A percentile compares a stretch with the other conserved stretches of the same genome.
Conservation (phyloP, 2,797 vertebrate species). For the Mionectes olivaceus region DNA sequence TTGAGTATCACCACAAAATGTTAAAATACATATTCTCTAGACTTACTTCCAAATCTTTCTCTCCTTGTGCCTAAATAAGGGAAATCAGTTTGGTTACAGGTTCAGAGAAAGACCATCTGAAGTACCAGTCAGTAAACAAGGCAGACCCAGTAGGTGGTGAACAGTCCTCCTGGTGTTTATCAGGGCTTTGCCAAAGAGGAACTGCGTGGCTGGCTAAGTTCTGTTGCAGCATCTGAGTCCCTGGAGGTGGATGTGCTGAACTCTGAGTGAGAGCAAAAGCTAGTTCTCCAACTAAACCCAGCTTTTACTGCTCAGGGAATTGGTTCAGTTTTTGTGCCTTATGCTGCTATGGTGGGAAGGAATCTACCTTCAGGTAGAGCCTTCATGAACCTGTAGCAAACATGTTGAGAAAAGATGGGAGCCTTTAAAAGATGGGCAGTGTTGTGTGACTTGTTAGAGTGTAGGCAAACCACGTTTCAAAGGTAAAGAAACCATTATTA, state of each 20-base stretch:
- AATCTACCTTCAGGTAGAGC: neutral
- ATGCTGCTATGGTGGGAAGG: neutral
- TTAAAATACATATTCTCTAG: constrained; percentile 2
- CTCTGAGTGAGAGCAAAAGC: neutral
- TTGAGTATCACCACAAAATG: neutral
- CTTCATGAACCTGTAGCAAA: neutral
- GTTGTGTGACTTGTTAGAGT: neutral
- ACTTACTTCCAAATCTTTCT: neutral
- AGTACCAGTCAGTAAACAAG: neutral
- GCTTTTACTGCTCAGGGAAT: neutral
- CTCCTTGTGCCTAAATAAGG: neutral
- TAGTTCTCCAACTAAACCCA: neutral
- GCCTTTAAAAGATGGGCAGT: neutral
- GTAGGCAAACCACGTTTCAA: neutral
- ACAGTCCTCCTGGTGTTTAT: neutral
- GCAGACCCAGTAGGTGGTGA: neutral
- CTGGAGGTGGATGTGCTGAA: neutral
- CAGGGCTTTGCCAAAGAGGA: neutral
- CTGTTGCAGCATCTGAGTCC: neutral
- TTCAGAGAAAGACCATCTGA: neutral
- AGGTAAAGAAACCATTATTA: neutral
- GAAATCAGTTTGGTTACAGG: neutral
- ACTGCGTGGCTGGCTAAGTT: neutral
- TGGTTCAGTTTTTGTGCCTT: neutral
- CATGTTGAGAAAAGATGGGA: neutral